phyloP scores from a whole-genome alignment of 2,797 vertebrate genomes.

The Amazonetta brasiliensis region DNA sequence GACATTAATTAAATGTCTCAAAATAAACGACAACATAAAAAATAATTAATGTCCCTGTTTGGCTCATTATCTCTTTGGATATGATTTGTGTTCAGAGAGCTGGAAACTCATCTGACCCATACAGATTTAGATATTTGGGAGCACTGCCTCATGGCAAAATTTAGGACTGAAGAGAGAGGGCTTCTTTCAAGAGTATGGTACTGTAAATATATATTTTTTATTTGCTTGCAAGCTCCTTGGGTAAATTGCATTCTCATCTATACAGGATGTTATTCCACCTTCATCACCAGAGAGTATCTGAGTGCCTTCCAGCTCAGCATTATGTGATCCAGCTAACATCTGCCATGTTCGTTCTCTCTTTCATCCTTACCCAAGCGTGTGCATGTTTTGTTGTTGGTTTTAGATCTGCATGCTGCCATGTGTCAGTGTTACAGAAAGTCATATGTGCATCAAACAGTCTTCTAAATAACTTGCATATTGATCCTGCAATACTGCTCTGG shows the following conservation, averaged over 20 bases:
- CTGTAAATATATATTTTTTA: background rate
- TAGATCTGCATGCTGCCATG: slow-evolving; percentile 48
- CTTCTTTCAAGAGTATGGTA: background rate
- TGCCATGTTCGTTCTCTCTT: slow-evolving; percentile 59
- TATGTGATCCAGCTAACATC: slow-evolving; percentile 49
- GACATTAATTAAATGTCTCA: slow-evolving; percentile 54
- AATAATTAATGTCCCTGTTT: slow-evolving; percentile 52
- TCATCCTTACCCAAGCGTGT: slow-evolving; percentile 50
- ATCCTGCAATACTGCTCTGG: slow-evolving; percentile 10
- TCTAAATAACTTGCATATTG: slow-evolving; percentile 64
- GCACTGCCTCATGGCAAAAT: background rate
- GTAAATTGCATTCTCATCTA: slow-evolving; percentile 29
- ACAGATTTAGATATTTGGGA: background rate
- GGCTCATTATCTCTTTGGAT: slow-evolving; percentile 43
- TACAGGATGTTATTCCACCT: slow-evolving; percentile 55
- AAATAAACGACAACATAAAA: slow-evolving; percentile 55
- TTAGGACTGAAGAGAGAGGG: background rate
- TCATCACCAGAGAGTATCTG: slow-evolving; percentile 13
- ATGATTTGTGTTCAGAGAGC: slow-evolving; percentile 40
- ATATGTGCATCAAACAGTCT: slow-evolving; percentile 59
- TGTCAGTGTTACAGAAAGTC: slow-evolving; percentile 57
- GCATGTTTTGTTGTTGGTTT: slow-evolving; percentile 54
- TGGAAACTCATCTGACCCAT: slow-evolving; percentile 11
- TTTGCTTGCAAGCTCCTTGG: slow-evolving; percentile 11
- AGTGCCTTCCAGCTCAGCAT: slow-evolving; percentile 49